phyloP scores from a whole-genome alignment of 2,113 vertebrate species.

The Rousettus leschenaultii region DNA sequence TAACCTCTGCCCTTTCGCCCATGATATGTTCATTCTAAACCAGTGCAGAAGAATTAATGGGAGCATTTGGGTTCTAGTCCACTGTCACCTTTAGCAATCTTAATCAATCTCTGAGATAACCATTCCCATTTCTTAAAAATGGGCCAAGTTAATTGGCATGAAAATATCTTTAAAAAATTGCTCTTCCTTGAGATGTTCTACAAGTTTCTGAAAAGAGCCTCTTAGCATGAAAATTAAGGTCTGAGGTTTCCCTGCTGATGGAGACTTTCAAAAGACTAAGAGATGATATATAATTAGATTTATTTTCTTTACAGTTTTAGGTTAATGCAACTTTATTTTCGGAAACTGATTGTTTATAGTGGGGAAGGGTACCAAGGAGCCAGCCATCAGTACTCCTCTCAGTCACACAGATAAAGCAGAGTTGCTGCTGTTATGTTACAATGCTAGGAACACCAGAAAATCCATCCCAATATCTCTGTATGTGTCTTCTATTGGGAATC shows the following conservation, averaged over 20 bases:
- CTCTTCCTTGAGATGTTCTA: slow-evolving; percentile 36
- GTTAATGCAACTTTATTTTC: slow-evolving; percentile 4
- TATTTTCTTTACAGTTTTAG: slow-evolving; percentile 50
- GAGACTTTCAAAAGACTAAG: slow-evolving; percentile 26
- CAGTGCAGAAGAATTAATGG: slow-evolving; percentile 35
- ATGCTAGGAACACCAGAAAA: background rate
- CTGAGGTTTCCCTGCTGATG: background rate
- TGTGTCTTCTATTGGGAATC: background rate
- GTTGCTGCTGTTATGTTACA: background rate
- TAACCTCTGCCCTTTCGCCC: slow-evolving; percentile 47
- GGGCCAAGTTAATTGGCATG: slow-evolving; percentile 54
- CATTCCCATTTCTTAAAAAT: slow-evolving; percentile 54
- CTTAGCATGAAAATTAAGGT: slow-evolving; percentile 50
- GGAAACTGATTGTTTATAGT: background rate
- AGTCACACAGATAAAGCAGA: background rate
- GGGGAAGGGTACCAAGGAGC: background rate
- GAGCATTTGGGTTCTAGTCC: slow-evolving; percentile 30
- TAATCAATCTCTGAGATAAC: slow-evolving; percentile 64
- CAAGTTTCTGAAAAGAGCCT: slow-evolving; percentile 33
- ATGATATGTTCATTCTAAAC: background rate
- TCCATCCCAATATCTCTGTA: background rate
- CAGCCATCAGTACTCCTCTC: background rate
- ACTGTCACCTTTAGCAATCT: slow-evolving; percentile 52
- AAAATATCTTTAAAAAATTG: slow-evolving; percentile 41
- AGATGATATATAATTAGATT: background rate